phyloP scores from a whole-genome alignment of 2,797 vertebrate genomes.

The Siniperca scherzeri region DNA sequence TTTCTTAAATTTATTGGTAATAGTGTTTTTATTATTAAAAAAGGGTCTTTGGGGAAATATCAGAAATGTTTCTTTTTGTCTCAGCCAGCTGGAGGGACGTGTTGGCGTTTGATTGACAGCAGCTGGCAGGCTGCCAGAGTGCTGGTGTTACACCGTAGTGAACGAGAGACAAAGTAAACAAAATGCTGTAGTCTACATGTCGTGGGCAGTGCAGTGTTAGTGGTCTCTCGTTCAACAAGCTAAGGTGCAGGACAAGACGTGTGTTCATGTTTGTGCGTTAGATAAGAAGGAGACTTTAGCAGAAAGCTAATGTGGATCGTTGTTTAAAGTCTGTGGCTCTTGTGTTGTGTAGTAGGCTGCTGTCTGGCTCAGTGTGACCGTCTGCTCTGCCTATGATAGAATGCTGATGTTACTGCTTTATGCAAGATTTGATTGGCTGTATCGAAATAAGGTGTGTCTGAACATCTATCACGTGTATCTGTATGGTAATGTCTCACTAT shows the following conservation, averaged over 20 bases:
- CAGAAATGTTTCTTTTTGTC: background rate
- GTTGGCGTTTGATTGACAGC: background rate
- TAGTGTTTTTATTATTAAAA: background rate
- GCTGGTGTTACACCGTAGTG: background rate
- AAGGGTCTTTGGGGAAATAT: background rate
- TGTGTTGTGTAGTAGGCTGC: too few species aligned
- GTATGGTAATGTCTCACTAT: slow-evolving; percentile 10
- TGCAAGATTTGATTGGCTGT: background rate
- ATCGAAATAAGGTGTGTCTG: background rate
- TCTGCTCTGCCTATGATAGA: too few species aligned
- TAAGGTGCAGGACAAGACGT: background rate
- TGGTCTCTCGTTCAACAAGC: background rate
- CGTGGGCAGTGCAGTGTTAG: background rate
- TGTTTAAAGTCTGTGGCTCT: background rate
- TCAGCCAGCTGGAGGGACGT: background rate
- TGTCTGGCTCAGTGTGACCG: too few species aligned
- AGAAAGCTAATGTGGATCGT: background rate
- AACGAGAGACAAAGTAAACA: background rate
- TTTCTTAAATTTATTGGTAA: background rate
- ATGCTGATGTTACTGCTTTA: background rate
- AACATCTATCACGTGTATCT: background rate
- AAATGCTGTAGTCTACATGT: background rate
- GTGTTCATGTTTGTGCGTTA: background rate
- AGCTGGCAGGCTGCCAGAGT: background rate
- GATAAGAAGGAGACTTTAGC: background rate